Percentiles rank a stretch among this genome's conserved stretches.
These are phyloP conservation scores for Terrapene triunguis DNA, from an alignment of 2,113 vertebrate genomes.

Conservation along the genomic window DNA sequence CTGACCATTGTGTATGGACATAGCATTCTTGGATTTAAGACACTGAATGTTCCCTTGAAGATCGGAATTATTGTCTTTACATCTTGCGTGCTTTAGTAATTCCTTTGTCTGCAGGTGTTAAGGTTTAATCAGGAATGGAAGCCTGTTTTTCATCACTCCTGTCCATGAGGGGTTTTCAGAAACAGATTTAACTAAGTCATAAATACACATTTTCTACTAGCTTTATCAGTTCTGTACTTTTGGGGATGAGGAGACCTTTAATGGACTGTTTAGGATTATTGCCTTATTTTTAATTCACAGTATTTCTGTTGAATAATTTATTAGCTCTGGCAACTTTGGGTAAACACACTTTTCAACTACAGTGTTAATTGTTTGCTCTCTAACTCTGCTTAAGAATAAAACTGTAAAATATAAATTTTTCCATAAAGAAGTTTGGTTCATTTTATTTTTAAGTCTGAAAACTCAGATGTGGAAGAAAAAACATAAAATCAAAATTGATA, in stretches of 20 bases:
- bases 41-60: constrained; percentile 74
- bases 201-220: constrained; percentile 64
- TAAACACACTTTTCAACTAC: constrained; percentile 73
- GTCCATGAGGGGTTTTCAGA: constrained; percentile 58
- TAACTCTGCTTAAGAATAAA: constrained; percentile 77
- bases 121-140: constrained; percentile 63
- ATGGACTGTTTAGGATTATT: constrained; percentile 69
- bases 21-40: constrained; percentile 75
- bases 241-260: constrained; percentile 52
- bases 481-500: neutral
- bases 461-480: neutral
- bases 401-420: constrained; percentile 82
- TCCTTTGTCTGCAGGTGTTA: constrained; percentile 71
- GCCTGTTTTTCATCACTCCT: constrained; percentile 62
- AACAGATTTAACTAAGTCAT: constrained; percentile 47
- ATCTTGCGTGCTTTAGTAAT: constrained; percentile 74
- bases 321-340: constrained; percentile 64
- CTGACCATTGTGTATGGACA: constrained; percentile 75
- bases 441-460: constrained; percentile 54
- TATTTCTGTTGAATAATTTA: constrained; percentile 78
- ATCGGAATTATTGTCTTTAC: constrained; percentile 70
- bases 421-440: constrained; percentile 67
- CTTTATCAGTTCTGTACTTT: constrained; percentile 66
- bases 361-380: constrained; percentile 75
- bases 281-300: constrained; percentile 74